Conservation (phyloP, 2,113 vertebrate genomes). For the Diglossa brunneiventris region DNA sequence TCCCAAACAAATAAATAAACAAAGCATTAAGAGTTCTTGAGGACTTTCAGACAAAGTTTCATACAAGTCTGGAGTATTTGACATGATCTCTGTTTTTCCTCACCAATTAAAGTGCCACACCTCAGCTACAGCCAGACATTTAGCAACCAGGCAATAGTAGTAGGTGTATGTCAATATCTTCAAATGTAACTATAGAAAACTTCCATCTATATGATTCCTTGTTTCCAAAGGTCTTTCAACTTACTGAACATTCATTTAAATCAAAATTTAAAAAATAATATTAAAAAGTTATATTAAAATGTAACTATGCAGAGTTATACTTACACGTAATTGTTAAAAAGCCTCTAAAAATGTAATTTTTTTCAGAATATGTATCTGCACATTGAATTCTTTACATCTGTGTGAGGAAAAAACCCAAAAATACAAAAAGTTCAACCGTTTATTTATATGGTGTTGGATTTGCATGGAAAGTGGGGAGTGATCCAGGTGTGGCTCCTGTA, state of each 20-base stretch:
- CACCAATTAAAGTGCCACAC: neutral
- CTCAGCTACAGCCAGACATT: neutral
- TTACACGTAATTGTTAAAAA: neutral
- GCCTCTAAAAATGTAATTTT: neutral
- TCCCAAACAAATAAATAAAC: neutral
- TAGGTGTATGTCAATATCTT: neutral
- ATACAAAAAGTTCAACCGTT: neutral
- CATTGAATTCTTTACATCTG: neutral
- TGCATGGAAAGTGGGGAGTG: neutral
- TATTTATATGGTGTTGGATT: neutral
- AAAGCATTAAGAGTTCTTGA: neutral
- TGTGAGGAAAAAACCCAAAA: neutral
- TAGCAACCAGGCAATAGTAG: neutral
- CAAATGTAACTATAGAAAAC: neutral
- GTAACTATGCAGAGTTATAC: neutral
- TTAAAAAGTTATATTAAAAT: neutral
- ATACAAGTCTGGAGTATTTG: neutral
- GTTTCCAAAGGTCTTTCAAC: neutral
- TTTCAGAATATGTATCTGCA: neutral
- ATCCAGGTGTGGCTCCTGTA: neutral
- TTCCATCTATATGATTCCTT: neutral
- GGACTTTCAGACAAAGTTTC: neutral
- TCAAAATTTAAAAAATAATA: neutral
- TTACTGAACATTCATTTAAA: neutral
- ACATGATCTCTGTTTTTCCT: neutral